Percentiles rank a stretch among this genome's conserved stretches.
phyloP scores from a whole-genome alignment of 2,797 vertebrate species.

The Chiloscyllium punctatum region DNA sequence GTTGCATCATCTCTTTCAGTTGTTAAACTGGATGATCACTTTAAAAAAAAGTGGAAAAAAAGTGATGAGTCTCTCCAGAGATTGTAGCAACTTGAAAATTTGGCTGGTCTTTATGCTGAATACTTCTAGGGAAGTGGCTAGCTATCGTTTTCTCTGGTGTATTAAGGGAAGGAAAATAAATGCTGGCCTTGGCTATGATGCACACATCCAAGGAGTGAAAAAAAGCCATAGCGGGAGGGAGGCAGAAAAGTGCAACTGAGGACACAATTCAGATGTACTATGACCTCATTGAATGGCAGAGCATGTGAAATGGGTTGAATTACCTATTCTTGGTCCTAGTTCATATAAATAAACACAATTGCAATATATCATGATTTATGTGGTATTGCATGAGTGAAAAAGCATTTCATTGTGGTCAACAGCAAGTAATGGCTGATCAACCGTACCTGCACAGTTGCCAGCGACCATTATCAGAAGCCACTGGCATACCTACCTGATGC shows the following conservation, averaged over 20 bases:
- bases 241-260: too few relatives aligned
- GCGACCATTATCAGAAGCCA: not conserved
- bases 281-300: too few relatives aligned
- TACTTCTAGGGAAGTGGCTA: not conserved
- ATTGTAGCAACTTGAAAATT: not conserved
- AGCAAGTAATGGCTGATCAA: not conserved
- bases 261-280: too few relatives aligned
- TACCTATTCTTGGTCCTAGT: too few relatives aligned
- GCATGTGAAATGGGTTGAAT: too few relatives aligned
- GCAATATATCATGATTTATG: not conserved
- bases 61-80: not conserved
- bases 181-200: not conserved
- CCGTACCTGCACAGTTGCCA: not conserved
- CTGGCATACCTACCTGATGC: not conserved
- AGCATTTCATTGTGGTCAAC: not conserved
- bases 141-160: not conserved
- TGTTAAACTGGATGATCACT: not conserved
- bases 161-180: not conserved
- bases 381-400: not conserved
- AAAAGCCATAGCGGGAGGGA: too few relatives aligned
- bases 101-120: not conserved
- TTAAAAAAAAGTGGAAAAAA: not conserved
- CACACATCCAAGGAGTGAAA: not conserved
- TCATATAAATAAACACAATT: not conserved
- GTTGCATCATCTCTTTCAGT: not conserved